Evolutionary conservation across 2,888 invertebrate genomes (phyloP).

Genomic region (Melangyna quadrimaculata): DNA sequence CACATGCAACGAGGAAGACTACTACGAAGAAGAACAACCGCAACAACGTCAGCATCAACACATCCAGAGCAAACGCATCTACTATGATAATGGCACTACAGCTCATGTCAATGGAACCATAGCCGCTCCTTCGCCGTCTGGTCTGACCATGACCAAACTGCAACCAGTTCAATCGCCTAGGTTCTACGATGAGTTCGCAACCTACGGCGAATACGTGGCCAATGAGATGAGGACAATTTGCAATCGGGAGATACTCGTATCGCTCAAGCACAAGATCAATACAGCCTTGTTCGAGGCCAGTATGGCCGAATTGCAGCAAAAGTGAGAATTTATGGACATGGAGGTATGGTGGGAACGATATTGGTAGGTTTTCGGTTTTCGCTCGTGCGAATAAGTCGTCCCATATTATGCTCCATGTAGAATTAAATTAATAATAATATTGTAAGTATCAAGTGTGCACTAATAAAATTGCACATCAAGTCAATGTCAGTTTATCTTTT

Average conservation of each 20-base stretch:
- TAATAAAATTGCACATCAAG: slow-evolving; percentile 33
- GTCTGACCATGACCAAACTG: slow-evolving; percentile 42
- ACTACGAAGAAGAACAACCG: slow-evolving; percentile 76
- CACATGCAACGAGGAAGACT: slow-evolving; percentile 75
- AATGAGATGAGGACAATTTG: slow-evolving; percentile 83
- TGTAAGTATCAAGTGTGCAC: neutral
- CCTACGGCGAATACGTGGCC: slow-evolving; percentile 84
- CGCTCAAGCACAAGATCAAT: slow-evolving; percentile 84
- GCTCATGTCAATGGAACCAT: slow-evolving; percentile 66
- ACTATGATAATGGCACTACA: slow-evolving; percentile 75
- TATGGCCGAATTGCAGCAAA: slow-evolving; percentile 83
- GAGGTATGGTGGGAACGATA: neutral
- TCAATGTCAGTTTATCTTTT: slow-evolving; percentile 30
- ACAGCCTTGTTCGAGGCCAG: slow-evolving; percentile 84
- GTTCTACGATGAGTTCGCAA: slow-evolving; percentile 82
- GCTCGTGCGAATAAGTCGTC: neutral
- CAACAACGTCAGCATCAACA: slow-evolving; percentile 74
- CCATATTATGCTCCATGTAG: slow-evolving; percentile 7
- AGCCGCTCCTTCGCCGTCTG: slow-evolving; percentile 61
- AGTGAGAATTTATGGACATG: slow-evolving; percentile 13
- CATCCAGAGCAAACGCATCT: slow-evolving; percentile 75
- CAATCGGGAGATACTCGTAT: slow-evolving; percentile 83
- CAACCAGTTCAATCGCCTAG: slow-evolving; percentile 38
- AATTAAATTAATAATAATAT: no score
- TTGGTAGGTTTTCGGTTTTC: neutral